phyloP scores from a whole-genome alignment of 2,888 invertebrate species.

The Sympetrum striolatum region DNA sequence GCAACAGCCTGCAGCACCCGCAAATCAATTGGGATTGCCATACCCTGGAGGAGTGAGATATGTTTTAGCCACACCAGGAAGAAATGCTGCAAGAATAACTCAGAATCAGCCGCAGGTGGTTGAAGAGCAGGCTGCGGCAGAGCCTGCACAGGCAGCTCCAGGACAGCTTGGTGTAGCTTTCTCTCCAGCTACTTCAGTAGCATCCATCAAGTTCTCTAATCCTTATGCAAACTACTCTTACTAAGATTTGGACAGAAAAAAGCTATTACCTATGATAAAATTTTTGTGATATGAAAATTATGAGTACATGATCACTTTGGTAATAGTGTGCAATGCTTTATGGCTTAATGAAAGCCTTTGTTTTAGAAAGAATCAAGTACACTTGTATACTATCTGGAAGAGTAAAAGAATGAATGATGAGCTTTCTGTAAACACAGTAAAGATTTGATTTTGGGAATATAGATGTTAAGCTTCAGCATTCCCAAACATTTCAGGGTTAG shows the following conservation, averaged over 20 bases:
- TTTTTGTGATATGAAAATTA: too few species aligned
- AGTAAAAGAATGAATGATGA: neutral
- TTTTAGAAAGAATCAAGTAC: neutral
- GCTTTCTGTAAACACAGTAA: neutral
- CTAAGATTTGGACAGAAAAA: neutral
- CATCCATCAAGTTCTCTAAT: constrained; percentile 19
- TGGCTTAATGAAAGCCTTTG: too few species aligned
- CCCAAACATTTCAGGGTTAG: neutral
- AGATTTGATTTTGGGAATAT: neutral
- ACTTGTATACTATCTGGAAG: neutral
- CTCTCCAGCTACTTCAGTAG: neutral
- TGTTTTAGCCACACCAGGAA: neutral
- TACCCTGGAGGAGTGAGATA: neutral
- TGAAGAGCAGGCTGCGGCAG: neutral
- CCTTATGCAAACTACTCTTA: constrained; percentile 29
- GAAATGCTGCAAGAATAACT: neutral
- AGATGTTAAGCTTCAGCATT: neutral
- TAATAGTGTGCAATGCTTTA: too few species aligned
- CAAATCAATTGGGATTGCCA: neutral
- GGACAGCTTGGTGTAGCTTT: neutral
- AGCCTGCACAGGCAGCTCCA: neutral
- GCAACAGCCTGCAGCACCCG: neutral
- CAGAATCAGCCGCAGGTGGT: neutral
- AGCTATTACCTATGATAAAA: too few species aligned
- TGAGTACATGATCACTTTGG: too few species aligned